Conservation (phyloP, 2,797 vertebrate species). For the Centropyge bicolor region DNA sequence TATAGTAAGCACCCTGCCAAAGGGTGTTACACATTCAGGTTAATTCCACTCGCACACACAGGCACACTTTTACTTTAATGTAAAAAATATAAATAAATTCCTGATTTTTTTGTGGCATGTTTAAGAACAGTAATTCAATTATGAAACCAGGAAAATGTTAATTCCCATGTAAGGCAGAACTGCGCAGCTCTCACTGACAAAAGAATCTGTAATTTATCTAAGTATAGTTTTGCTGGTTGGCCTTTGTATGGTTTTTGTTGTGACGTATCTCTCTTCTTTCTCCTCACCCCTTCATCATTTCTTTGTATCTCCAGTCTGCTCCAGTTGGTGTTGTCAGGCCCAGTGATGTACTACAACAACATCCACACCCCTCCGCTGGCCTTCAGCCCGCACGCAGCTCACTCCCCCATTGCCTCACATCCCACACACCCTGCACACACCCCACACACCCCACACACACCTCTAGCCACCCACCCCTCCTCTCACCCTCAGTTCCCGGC, state of each 20-base stretch:
- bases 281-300: not conserved
- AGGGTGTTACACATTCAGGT: not conserved
- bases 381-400: constrained; percentile 85
- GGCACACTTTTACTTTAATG: not conserved
- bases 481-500: constrained; percentile 76
- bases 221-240: not conserved
- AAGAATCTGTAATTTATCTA: not conserved
- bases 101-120: not conserved
- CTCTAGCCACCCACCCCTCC: constrained; percentile 78
- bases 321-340: constrained; percentile 96
- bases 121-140: not conserved
- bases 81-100: not conserved
- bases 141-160: not conserved
- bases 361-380: constrained; percentile 93
- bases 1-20: not conserved
- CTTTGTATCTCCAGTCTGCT: constrained; percentile 88
- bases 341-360: constrained; percentile 95
- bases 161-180: not conserved
- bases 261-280: not conserved
- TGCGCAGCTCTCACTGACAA: not conserved
- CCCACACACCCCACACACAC: constrained; percentile 68
- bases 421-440: constrained; percentile 62
- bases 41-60: not conserved
- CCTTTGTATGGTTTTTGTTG: not conserved
- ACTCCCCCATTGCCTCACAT: constrained; percentile 76